phyloP scores from a whole-genome alignment of 2,797 vertebrate genomes.

The Chiloscyllium punctatum region DNA sequence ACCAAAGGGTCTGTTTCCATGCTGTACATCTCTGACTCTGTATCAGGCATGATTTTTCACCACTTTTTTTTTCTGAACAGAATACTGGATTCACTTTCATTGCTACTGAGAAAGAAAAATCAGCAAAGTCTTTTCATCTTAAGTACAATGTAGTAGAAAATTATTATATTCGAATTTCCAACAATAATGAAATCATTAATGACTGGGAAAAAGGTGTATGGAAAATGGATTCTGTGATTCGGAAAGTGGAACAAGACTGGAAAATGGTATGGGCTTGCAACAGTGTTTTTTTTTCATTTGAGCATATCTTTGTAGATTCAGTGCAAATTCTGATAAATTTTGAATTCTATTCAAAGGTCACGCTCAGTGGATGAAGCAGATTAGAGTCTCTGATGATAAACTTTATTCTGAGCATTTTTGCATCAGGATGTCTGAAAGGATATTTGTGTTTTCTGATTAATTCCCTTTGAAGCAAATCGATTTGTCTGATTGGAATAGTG shows the following conservation, averaged over 20 bases:
- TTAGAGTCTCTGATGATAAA: not conserved
- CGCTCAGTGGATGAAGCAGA: not conserved
- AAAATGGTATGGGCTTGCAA: conserved; percentile 70
- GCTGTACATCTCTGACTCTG: too few relatives aligned
- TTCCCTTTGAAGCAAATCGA: too few relatives aligned
- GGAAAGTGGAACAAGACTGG: conserved; percentile 88
- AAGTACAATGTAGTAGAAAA: conserved; percentile 70
- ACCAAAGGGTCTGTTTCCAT: too few relatives aligned
- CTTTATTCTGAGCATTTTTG: not conserved
- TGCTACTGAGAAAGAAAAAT: conserved; percentile 76
- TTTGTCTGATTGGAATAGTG: not conserved
- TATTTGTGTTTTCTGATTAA: not conserved
- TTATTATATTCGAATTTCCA: conserved; percentile 73
- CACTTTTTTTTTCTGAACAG: conserved; percentile 49
- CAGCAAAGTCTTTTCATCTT: conserved; percentile 67
- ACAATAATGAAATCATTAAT: conserved; percentile 58
- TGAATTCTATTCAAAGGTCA: not conserved
- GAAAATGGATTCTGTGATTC: conserved; percentile 73
- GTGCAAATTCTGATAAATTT: not conserved
- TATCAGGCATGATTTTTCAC: not conserved
- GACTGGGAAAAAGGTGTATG: conserved; percentile 80
- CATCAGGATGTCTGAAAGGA: not conserved
- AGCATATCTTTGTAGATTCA: not conserved
- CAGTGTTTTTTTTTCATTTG: not conserved
- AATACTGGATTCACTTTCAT: conserved; percentile 66